phyloP scores from a whole-genome alignment of 1,140 invertebrate species.

The Drosophila nikananu region DNA sequence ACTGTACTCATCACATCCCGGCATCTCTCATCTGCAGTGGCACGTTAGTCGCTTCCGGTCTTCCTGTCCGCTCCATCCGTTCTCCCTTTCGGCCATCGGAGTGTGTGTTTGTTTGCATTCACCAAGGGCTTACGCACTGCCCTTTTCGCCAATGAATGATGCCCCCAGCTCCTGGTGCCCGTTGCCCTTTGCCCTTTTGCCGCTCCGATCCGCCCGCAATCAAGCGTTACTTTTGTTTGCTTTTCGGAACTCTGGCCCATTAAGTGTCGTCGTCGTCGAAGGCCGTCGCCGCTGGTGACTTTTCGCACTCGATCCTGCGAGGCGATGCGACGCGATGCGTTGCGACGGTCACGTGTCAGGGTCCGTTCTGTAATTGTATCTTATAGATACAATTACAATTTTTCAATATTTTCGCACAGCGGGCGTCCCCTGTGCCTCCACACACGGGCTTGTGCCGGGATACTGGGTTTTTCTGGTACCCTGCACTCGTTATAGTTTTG shows the following conservation, averaged over 20 bases:
- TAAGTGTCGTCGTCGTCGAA: conserved; percentile 62
- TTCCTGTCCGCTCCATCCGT: conserved; percentile 29
- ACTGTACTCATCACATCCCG: conserved; percentile 31
- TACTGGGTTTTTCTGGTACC: conserved; percentile 8
- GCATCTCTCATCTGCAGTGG: conserved; percentile 41
- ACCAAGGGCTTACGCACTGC: conserved; percentile 64
- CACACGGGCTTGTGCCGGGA: conserved; percentile 23
- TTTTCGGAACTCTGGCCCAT: conserved; percentile 81
- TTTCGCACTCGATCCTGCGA: conserved; percentile 30
- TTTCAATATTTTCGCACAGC: conserved; percentile 83
- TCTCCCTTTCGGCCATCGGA: conserved; percentile 1
- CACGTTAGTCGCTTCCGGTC: conserved; percentile 74
- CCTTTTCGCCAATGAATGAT: conserved; percentile 44
- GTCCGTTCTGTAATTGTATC: conserved; percentile 74
- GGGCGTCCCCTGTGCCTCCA: conserved; percentile 23
- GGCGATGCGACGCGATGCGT: conserved; percentile 45
- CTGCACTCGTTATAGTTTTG: conserved; percentile 16
- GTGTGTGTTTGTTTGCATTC: conserved; percentile 67
- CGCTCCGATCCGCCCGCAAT: conserved; percentile 60
- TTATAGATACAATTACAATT: conserved; percentile 84
- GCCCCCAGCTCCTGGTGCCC: conserved; percentile 14
- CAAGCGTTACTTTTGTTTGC: conserved; percentile 80
- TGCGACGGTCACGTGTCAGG: conserved; percentile 68
- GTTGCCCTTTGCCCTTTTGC: conserved; percentile 43
- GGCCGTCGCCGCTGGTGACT: conserved; percentile 35